These are phyloP conservation scores for Hermaeophaga mercurialis DNA, from an alignment of 2,888 invertebrate genomes.

Conservation along the genomic window DNA sequence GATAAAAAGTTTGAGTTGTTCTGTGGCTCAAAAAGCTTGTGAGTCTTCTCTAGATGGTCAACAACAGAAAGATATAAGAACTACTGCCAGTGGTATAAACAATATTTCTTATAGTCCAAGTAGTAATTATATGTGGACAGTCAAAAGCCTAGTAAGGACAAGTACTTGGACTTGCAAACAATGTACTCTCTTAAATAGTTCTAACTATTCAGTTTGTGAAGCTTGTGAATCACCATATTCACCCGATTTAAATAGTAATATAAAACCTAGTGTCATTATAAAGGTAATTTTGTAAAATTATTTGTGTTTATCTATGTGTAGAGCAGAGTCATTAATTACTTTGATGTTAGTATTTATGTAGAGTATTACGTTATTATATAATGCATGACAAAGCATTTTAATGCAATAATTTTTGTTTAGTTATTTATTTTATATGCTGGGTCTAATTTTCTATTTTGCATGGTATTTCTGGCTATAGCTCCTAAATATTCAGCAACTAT, in stretches of 20 bases:
- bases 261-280: constrained; percentile 58
- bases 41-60: constrained; percentile 48
- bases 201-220: constrained; percentile 70
- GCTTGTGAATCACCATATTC: constrained; percentile 72
- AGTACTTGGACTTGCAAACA: constrained; percentile 72
- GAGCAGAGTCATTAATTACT: no score
- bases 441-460: no score
- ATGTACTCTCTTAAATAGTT: constrained; percentile 77
- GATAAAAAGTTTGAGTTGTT: constrained; percentile 55
- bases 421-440: no score
- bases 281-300: constrained; percentile 48
- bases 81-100: constrained; percentile 56
- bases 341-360: no score
- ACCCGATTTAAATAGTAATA: constrained; percentile 55
- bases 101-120: constrained; percentile 41
- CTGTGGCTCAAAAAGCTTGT: constrained; percentile 51
- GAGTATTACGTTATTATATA: no score
- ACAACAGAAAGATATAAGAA: constrained; percentile 51
- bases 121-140: constrained; percentile 51
- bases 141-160: constrained; percentile 46
- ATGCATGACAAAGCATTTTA: no score
- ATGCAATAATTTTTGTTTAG: no score
- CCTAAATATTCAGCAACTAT: no score
- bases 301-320: no score
- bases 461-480: no score